Evolutionary conservation across 2,888 invertebrate genomes (phyloP).

Genomic region (Sacculina carcini): DNA sequence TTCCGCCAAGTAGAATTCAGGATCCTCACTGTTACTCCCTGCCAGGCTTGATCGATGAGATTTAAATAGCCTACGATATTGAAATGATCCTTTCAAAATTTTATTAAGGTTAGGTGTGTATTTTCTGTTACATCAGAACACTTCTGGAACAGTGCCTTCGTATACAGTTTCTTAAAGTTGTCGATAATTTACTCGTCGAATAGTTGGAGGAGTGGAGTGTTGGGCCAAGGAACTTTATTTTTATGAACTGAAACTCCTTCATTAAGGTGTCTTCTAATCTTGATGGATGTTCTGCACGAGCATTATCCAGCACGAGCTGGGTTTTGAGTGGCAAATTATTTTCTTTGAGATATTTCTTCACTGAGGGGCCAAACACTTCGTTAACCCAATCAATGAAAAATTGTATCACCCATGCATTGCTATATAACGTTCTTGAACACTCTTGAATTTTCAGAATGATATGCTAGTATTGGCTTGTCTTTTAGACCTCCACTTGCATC

Average conservation of each 20-base stretch:
- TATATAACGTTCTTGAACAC: constrained; percentile 7
- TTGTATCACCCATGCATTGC: constrained; percentile 4
- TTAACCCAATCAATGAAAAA: constrained; percentile 8
- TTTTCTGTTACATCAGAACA: constrained; percentile 17
- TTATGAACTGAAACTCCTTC: constrained; percentile 5
- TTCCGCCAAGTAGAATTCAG: constrained; percentile 8
- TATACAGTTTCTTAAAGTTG: constrained; percentile 18
- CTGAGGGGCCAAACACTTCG: constrained; percentile 14
- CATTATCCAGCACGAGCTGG: constrained; percentile 17
- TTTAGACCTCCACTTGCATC: too few species aligned
- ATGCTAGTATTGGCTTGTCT: constrained; percentile 7
- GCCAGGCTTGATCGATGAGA: constrained; percentile 16
- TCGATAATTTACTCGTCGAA: constrained; percentile 16
- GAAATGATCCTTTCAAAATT: constrained; percentile 19
- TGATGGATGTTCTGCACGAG: constrained; percentile 14
- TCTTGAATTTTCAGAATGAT: constrained; percentile 4
- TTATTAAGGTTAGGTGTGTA: constrained; percentile 16
- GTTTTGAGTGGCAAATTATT: constrained; percentile 16
- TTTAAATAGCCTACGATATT: constrained; percentile 16
- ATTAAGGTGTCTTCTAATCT: constrained; percentile 8
- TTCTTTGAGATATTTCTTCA: constrained; percentile 16
- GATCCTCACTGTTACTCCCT: not conserved
- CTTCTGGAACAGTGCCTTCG: constrained; percentile 15
- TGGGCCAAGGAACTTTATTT: constrained; percentile 13
- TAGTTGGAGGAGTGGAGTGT: constrained; percentile 16